Conservation (phyloP, 30 jellyfish, hydroid and myxozoan genomes). For the Haliclystus octoradiatus region DNA sequence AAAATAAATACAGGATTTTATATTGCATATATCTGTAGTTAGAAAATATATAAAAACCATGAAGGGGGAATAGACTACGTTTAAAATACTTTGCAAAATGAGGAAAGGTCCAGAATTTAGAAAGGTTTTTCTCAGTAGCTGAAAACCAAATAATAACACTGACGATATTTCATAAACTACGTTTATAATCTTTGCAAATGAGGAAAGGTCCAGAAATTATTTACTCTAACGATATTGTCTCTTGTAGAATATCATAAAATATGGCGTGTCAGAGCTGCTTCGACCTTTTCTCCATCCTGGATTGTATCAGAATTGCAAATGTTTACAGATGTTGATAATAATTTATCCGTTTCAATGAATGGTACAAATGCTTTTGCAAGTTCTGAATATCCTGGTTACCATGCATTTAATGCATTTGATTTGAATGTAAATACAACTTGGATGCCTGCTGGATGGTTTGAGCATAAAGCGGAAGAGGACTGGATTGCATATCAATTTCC, state of each 20-base stretch:
- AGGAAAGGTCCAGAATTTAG: too few species aligned
- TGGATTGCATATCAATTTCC: constrained; percentile 90
- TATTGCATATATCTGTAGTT: too few species aligned
- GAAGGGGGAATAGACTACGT: too few species aligned
- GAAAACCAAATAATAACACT: too few species aligned
- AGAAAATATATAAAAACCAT: too few species aligned
- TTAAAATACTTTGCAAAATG: too few species aligned
- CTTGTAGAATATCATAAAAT: constrained; percentile 58
- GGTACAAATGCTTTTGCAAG: constrained; percentile 71
- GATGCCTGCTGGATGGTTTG: constrained; percentile 96
- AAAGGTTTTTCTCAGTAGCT: too few species aligned
- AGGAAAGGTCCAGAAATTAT: too few species aligned
- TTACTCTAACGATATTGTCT: background rate
- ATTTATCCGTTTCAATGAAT: constrained; percentile 34
- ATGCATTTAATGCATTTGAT: constrained; percentile 78
- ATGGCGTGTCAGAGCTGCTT: constrained; percentile 89
- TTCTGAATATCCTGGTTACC: constrained; percentile 59
- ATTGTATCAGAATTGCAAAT: constrained; percentile 55
- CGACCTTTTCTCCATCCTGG: constrained; percentile 89
- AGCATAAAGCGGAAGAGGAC: constrained; percentile 68
- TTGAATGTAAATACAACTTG: constrained; percentile 54
- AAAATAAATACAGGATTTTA: too few species aligned
- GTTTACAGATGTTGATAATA: constrained; percentile 63
- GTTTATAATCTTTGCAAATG: too few species aligned
- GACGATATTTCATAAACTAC: too few species aligned